A percentile compares a stretch with the other conserved stretches of the same genome.
phyloP scores from a whole-genome alignment of 1,140 invertebrate species.

The Asbolus verrucosus region DNA sequence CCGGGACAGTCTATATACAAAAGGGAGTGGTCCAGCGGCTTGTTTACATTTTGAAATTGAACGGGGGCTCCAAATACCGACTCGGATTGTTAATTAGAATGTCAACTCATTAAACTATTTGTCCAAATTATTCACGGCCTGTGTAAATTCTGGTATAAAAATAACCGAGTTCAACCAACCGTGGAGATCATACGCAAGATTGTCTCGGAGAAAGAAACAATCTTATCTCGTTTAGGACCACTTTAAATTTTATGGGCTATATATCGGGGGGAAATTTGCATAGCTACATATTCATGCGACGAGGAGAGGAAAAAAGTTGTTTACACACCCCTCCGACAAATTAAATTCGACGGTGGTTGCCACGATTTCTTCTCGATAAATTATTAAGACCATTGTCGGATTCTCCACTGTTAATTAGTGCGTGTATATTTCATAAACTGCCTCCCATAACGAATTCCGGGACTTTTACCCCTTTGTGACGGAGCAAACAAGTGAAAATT shows the following conservation, averaged over 20 bases:
- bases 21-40: constrained; percentile 8
- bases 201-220: constrained; percentile 7
- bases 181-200: constrained; percentile 3
- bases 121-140: neutral
- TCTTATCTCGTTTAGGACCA: constrained; percentile 1
- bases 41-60: constrained; percentile 19
- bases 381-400: constrained; percentile 16
- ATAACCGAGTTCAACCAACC: neutral
- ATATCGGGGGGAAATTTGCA: constrained; percentile 7
- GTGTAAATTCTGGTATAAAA: neutral
- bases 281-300: neutral
- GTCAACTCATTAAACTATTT: constrained; percentile 19
- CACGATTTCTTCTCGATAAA: neutral
- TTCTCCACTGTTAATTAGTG: constrained; percentile 5
- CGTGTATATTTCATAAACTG: neutral
- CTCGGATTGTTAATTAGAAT: constrained; percentile 14
- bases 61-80: neutral
- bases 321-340: no score
- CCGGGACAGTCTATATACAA: neutral
- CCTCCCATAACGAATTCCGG: no score
- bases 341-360: no score
- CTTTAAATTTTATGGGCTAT: constrained; percentile 11
- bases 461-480: no score
- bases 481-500: no score
- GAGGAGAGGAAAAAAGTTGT: no score